Evolutionary conservation across 1,140 invertebrate genomes (phyloP).

Genomic region (Panagrolaimus sp.): DNA sequence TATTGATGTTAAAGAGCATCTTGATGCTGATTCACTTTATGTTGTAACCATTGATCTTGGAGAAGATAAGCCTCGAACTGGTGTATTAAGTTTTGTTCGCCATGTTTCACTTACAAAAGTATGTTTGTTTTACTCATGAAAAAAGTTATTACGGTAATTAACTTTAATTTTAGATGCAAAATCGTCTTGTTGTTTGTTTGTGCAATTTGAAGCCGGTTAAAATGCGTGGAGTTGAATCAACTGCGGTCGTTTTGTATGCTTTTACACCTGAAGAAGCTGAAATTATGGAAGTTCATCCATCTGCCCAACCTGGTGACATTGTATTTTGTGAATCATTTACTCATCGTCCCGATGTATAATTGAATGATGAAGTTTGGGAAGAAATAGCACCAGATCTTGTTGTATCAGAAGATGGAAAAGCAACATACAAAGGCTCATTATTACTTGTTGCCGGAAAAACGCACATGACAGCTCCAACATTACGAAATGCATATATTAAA

Average conservation of each 20-base stretch:
- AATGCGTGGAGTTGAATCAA: slow-evolving; percentile 62
- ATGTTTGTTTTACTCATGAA: neutral
- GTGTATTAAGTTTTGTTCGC: slow-evolving; percentile 81
- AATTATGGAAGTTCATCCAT: slow-evolving; percentile 60
- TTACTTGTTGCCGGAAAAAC: slow-evolving; percentile 37
- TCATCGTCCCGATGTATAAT: slow-evolving; percentile 68
- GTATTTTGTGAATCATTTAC: slow-evolving; percentile 52
- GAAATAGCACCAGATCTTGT: slow-evolving; percentile 68
- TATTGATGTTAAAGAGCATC: slow-evolving; percentile 73
- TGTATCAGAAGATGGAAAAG: slow-evolving; percentile 41
- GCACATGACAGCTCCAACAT: slow-evolving; percentile 42
- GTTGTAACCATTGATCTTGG: slow-evolving; percentile 84
- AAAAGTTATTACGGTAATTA: neutral
- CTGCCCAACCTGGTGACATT: slow-evolving; percentile 59
- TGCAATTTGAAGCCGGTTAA: slow-evolving; percentile 63
- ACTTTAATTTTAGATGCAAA: slow-evolving; percentile 53
- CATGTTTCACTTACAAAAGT: slow-evolving; percentile 70
- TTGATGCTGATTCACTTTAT: slow-evolving; percentile 82
- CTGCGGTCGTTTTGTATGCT: slow-evolving; percentile 64
- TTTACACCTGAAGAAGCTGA: slow-evolving; percentile 62
- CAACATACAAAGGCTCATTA: slow-evolving; percentile 49
- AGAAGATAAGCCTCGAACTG: slow-evolving; percentile 72
- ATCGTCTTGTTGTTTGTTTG: slow-evolving; percentile 60
- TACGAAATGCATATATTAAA: slow-evolving; percentile 46
- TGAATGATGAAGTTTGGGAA: slow-evolving; percentile 92